Evolutionary conservation across 2,113 vertebrate genomes (phyloP).

Genomic region (Lepus americanus): DNA sequence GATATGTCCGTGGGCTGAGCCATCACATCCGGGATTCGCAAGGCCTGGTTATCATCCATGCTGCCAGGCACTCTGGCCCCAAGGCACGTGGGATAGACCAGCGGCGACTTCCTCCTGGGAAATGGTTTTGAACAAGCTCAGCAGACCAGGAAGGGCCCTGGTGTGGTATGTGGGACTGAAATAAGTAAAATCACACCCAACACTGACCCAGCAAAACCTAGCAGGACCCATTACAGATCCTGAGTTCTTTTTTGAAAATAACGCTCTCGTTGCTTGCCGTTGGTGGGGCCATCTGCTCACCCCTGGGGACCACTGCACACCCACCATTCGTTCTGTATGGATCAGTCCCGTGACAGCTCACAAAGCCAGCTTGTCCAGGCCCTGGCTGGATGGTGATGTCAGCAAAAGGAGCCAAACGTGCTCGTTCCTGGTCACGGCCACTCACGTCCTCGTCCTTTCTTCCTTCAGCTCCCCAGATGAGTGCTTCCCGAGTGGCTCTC

Average conservation of each 20-base stretch:
- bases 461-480: rapidly evolving
- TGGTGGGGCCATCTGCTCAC: rapidly evolving
- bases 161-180: not conserved
- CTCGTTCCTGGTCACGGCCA: not conserved
- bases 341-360: rapidly evolving
- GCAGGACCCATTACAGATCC: not conserved
- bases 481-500: rapidly evolving
- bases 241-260: not conserved
- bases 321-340: rapidly evolving
- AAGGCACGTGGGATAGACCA: rapidly evolving
- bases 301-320: rapidly evolving
- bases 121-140: not conserved
- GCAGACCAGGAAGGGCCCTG: not conserved
- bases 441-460: not conserved
- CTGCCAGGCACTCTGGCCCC: not conserved
- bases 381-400: not conserved
- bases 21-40: rapidly evolving
- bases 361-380: not conserved
- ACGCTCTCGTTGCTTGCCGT: not conserved
- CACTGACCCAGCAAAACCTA: too few species aligned
- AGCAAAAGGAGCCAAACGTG: rapidly evolving
- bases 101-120: not conserved
- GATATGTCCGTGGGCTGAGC: not conserved
- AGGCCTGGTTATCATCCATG: rapidly evolving
- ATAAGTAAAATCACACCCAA: too few species aligned